phyloP scores from a whole-genome alignment of 2,113 vertebrate species.

The Patagioenas fasciata region DNA sequence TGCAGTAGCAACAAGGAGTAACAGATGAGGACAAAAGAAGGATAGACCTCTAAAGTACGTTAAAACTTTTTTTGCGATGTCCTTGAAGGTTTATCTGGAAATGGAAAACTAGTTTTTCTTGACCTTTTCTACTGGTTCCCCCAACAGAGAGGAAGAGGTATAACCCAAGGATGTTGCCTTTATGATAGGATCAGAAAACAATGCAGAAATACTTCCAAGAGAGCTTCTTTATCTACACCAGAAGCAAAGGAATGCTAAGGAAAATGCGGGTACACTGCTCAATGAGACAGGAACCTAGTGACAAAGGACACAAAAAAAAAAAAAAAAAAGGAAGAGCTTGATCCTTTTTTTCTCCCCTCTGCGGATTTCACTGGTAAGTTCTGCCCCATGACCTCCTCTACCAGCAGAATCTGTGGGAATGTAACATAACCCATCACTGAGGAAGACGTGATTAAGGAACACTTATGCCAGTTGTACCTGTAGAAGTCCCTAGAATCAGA shows the following conservation, averaged over 20 bases:
- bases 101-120: not conserved
- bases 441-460: not conserved
- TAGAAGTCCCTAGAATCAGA: not conserved
- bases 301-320: not conserved
- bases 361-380: not conserved
- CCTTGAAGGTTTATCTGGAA: not conserved
- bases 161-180: not conserved
- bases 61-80: not conserved
- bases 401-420: not conserved
- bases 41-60: not conserved
- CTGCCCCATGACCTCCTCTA: not conserved
- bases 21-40: not conserved
- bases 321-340: not conserved
- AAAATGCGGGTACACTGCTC: not conserved
- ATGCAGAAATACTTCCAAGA: not conserved
- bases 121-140: not conserved
- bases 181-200: not conserved
- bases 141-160: not conserved
- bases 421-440: accelerated
- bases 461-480: not conserved
- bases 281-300: not conserved
- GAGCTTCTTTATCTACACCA: not conserved
- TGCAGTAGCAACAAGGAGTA: not conserved
- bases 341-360: not conserved
- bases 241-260: not conserved